These are phyloP conservation scores for Nomada fucata DNA, from an alignment of 2,888 invertebrate species.

Conservation along the genomic window DNA sequence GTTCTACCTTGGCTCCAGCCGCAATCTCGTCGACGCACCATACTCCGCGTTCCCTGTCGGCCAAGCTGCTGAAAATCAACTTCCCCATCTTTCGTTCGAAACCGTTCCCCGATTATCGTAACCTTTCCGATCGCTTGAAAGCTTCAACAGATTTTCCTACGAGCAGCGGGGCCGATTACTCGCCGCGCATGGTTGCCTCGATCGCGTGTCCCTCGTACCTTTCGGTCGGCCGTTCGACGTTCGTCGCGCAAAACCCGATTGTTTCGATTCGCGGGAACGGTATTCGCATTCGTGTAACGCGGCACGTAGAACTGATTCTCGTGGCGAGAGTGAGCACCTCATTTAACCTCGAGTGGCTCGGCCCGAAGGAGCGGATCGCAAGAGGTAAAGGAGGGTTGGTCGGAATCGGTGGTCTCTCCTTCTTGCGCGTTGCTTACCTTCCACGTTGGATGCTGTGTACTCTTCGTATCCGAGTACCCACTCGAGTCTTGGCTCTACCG, in stretches of 20 bases:
- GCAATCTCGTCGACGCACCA: slow-evolving; percentile 31
- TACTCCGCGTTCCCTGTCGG: slow-evolving; percentile 12
- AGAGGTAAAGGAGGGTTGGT: slow-evolving; percentile 60
- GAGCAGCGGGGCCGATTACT: no score
- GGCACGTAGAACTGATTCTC: slow-evolving; percentile 38
- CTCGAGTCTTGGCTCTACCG: slow-evolving; percentile 71
- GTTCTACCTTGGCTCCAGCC: slow-evolving; percentile 23
- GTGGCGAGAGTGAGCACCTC: slow-evolving; percentile 65
- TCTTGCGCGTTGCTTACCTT: slow-evolving; percentile 50
- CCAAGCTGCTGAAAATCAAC: slow-evolving; percentile 42
- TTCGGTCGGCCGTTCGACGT: not conserved
- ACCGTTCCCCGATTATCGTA: slow-evolving; percentile 4
- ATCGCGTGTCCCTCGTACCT: no score
- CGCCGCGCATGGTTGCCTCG: no score
- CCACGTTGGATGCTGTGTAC: slow-evolving; percentile 68
- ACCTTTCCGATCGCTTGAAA: not conserved
- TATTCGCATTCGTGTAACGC: slow-evolving; percentile 33
- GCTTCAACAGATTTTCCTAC: not conserved
- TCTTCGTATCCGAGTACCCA: slow-evolving; percentile 72
- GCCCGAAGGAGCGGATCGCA: slow-evolving; percentile 64
- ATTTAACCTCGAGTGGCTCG: slow-evolving; percentile 54
- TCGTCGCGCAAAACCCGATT: slow-evolving; percentile 15
- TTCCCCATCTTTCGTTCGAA: slow-evolving; percentile 20
- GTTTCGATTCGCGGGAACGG: slow-evolving; percentile 30
- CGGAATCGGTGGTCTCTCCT: slow-evolving; percentile 63